These are phyloP conservation scores for Enteromius treurensis DNA, from an alignment of 2,797 vertebrate species.

Conservation along the genomic window DNA sequence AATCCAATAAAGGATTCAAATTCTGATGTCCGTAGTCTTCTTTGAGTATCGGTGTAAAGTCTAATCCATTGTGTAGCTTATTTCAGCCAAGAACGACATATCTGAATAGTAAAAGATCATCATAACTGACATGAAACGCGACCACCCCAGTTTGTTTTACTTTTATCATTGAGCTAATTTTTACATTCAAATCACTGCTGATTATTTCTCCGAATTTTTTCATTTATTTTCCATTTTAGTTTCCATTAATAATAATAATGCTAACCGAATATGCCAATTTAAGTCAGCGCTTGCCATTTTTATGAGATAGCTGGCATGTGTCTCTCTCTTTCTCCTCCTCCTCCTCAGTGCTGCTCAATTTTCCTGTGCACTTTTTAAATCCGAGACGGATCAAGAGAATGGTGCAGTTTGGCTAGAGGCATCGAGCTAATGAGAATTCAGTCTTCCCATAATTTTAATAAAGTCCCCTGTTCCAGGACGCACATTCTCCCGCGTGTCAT, in stretches of 20 bases:
- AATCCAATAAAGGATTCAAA: not conserved
- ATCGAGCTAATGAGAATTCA: constrained; percentile 19
- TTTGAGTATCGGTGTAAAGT: not conserved
- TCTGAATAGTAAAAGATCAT: not conserved
- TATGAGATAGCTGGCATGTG: not conserved
- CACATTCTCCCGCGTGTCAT: not conserved
- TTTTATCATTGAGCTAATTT: not conserved
- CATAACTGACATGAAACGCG: not conserved
- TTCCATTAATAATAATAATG: not conserved
- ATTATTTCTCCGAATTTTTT: not conserved
- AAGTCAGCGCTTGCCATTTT: not conserved
- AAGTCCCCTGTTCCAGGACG: not conserved
- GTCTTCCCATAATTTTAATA: constrained; percentile 30
- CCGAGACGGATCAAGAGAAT: constrained; percentile 8
- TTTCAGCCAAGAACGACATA: not conserved
- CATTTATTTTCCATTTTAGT: not conserved
- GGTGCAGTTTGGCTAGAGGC: not conserved
- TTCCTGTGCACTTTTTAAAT: not conserved
- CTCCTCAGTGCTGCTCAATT: not conserved
- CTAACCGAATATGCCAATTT: not conserved
- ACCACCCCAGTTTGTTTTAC: not conserved
- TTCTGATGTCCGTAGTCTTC: not conserved
- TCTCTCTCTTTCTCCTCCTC: not conserved
- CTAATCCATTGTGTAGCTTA: not conserved
- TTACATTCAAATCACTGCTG: not conserved